Base-by-base conservation (phyloP, 2,888 invertebrate genomes). In the Chalcis sispes region DNA sequence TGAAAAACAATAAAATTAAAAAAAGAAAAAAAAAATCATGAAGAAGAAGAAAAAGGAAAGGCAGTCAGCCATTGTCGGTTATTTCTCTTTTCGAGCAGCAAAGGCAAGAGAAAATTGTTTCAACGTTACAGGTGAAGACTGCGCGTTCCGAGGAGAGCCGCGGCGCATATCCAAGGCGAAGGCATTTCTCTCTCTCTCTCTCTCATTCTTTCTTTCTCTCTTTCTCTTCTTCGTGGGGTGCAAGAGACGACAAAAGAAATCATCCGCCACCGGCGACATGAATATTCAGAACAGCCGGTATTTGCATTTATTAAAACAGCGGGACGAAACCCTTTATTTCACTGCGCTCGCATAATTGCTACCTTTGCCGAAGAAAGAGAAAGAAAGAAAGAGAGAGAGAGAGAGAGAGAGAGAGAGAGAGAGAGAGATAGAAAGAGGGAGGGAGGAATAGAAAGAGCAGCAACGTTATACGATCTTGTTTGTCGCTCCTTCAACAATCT, bases 301-400 rank as follows among this genome's bases (percentile, higher is more conserved):
- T 85, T 85, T 85, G 85, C 86, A 85, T 86, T 86, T 84, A 85
- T 86, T 86, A 85, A 85, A 85, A 85, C 83, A 83, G 83, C 84
- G 84, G 80, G 78, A 80, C 82, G 81, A 82, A 75, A 81, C 82
- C 83, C 84, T 83, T 84, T 83, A 81, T 83, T 84, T 79, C 80
- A 42, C 76, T 50, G 50, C 18, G 48, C 64, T 50, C 79, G 83
- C 81, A 85, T 86, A 86, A 86, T 85, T 86, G 82, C 83, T 80
- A 82, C 80, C 80, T 82, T 80, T 65, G 77, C 77, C 18, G 4
- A 27, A 25, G 59, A 40, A 20, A n/a, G n/a, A 8, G 46, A 46
- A 20, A 36, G 50, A 32, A 18, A 23, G 29, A 36, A 29, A 27
- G 61, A n/a, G n/a, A n/a, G n/a, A n/a, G n/a, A n/a, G n/a, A n/a